Evolutionary conservation across 1,140 invertebrate species (phyloP).

Genomic region (Apis dorsata): DNA sequence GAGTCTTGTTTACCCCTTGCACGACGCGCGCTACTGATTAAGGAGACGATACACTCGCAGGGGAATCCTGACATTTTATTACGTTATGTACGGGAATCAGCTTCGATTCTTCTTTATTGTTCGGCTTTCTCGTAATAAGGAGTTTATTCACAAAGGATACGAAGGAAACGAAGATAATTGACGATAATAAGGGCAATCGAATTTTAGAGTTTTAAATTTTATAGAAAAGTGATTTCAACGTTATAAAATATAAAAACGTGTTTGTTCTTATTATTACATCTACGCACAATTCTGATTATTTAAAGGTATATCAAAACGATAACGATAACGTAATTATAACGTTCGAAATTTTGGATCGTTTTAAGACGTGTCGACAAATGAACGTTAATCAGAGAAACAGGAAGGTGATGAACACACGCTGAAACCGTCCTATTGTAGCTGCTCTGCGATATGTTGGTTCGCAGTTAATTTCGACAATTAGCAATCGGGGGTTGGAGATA

Average conservation of each 20-base stretch:
- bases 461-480: slow-evolving; percentile 17
- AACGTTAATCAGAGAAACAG: background rate
- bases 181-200: too few species aligned
- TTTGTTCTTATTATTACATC: too few species aligned
- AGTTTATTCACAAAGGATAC: background rate
- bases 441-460: background rate
- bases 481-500: background rate
- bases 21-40: background rate
- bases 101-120: background rate
- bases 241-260: too few species aligned
- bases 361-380: background rate
- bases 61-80: background rate
- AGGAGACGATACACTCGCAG: too few species aligned
- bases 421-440: background rate
- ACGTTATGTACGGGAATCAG: background rate
- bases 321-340: background rate
- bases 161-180: too few species aligned
- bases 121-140: background rate
- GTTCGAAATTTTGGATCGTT: background rate
- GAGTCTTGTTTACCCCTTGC: background rate
- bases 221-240: too few species aligned
- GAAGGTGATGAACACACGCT: background rate
- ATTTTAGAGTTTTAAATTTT: too few species aligned
- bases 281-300: background rate
- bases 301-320: background rate